These are phyloP conservation scores for Holcopasites calliopsidis DNA, from an alignment of 1,140 invertebrate genomes.

Conservation along the genomic window DNA sequence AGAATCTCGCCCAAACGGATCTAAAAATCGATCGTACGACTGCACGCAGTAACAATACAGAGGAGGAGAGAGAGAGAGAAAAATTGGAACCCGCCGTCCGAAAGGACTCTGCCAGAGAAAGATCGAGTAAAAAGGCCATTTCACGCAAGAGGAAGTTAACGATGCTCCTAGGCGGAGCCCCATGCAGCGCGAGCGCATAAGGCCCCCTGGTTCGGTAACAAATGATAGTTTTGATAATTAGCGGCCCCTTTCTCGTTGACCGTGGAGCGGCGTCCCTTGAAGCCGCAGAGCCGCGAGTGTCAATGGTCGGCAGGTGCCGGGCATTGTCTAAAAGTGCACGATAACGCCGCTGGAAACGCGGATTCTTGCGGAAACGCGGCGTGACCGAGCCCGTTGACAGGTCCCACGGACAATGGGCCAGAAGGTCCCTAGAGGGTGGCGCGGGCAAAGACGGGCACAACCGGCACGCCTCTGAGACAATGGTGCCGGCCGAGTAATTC, in stretches of 20 bases:
- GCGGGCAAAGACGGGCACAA: too few relatives aligned
- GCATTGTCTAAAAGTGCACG: conserved; percentile 61
- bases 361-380: conserved; percentile 47
- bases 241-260: conserved; percentile 46
- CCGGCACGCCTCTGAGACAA: conserved; percentile 48
- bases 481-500: conserved; percentile 17
- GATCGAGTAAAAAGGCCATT: conserved; percentile 16
- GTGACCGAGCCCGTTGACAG: conserved; percentile 56
- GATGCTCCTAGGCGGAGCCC: conserved; percentile 16
- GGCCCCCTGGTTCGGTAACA: conserved; percentile 41
- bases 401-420: conserved; percentile 43
- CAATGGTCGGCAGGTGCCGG: conserved; percentile 61
- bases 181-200: conserved; percentile 21
- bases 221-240: conserved; percentile 61
- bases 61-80: not conserved
- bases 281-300: conserved; percentile 49
- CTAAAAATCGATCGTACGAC: too few relatives aligned
- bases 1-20: too few relatives aligned
- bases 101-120: not conserved
- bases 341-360: conserved; percentile 52
- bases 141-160: conserved; percentile 30
- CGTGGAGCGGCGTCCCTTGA: conserved; percentile 25
- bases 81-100: not conserved
- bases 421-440: conserved; percentile 17
- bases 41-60: not conserved